These are phyloP conservation scores for Melitaea cinxia DNA, from an alignment of 1,140 invertebrate genomes.

Conservation along the genomic window DNA sequence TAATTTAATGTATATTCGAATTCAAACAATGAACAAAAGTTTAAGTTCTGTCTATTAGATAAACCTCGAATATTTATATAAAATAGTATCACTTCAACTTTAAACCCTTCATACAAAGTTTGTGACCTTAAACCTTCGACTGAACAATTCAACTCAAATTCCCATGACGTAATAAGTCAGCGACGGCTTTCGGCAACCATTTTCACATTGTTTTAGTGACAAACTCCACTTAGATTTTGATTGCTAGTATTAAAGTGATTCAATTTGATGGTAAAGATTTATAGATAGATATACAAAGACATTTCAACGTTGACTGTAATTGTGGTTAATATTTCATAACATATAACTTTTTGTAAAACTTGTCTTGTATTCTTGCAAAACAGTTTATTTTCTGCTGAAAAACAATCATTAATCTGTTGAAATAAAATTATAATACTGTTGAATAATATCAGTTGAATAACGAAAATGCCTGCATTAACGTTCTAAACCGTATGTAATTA, in stretches of 20 bases:
- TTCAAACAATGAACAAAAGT: slow-evolving; percentile 48
- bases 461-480: too few relatives aligned
- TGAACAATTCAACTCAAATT: slow-evolving; percentile 40
- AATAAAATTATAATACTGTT: too few relatives aligned
- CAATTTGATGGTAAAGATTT: background rate
- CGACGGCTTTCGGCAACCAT: background rate
- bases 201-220: slow-evolving; percentile 3
- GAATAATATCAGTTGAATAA: too few relatives aligned
- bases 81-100: slow-evolving; percentile 60
- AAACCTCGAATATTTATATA: slow-evolving; percentile 44
- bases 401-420: too few relatives aligned
- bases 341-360: too few relatives aligned
- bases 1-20: too few relatives aligned
- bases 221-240: background rate
- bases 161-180: slow-evolving; percentile 37
- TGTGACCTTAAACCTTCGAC: slow-evolving; percentile 46
- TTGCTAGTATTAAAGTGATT: background rate
- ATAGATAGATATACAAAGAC: background rate
- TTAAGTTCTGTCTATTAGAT: slow-evolving; percentile 59
- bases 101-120: slow-evolving; percentile 45
- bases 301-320: too few relatives aligned
- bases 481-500: too few relatives aligned
- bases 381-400: too few relatives aligned
- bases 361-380: too few relatives aligned
- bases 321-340: too few relatives aligned